Evolutionary conservation across 2,113 vertebrate genomes (phyloP), one percentile per base, ranked within the genome.

Genomic region (Propithecus coquereli): DNA sequence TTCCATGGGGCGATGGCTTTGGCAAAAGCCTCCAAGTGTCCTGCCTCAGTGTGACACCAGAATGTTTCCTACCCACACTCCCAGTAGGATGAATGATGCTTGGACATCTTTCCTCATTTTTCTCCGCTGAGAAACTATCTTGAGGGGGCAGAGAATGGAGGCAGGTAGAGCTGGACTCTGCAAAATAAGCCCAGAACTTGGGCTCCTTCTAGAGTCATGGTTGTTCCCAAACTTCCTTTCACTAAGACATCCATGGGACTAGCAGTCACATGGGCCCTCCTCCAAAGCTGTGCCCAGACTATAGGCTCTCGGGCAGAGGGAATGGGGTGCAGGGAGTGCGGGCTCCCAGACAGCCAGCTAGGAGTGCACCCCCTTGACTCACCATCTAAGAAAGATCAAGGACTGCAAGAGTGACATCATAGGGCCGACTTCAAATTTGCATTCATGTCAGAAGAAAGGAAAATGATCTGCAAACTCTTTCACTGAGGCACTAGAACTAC

Each of bases 261-360:
- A 50, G 50, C 12, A 32, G 23, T 66, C 13, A 4, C 27, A 12
- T 4, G 14, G 47, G 32, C 23, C 50, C 30, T 30, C 14, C 27
- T 86, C 22, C 45, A n/a, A 16, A 32, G n/a, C 47, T 45, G 0
- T 12, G 13, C 40, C 3, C 27, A 20, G 89, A 80, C 8, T 6
- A 5, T 0, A 30, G 70, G 81, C 47, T 82, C 30, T n/a, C 0
- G 0, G 14, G 47, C 8, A 22, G 79, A 81, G 23, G 40, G 20
- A 22, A 3, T 20, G 52, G 57, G 74, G 57, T 20, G 0, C 6
- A 3, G 32, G 27, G n/a, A 6, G 4, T n/a, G 2, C 8, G 43
- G 16, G 8, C 30, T 86, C 13, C 45, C 43, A 13, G 43, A 0
- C 40, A 47, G 12, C 47, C 25, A 25, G 45, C 47, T 16, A 8